Base-by-base conservation (phyloP, 2,888 invertebrate species). In the Hydroisotoma schaefferi region DNA sequence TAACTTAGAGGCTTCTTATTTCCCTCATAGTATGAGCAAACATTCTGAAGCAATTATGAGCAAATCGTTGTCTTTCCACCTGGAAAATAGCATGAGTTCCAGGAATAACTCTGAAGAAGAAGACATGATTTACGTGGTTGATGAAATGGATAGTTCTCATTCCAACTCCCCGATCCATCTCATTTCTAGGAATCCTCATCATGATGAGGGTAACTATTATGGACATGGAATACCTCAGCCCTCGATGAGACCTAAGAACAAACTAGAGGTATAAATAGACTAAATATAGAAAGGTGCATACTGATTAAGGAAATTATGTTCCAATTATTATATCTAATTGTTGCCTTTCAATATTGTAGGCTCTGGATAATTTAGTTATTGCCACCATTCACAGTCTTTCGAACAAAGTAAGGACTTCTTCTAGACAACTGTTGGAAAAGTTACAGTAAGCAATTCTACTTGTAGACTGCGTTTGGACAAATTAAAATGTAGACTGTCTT, bases 381-480 rank as follows among this genome's bases (percentile, higher is more conserved):
- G 78, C 80, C 22, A 80, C 81, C 22, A 79, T 81, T 56, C 78
- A 79, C 73, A 80, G 80, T 61, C 74, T 81, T 59, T 80, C 81
- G 25, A 75, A 76, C 57, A 81, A 81, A 74, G 75, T 81, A 46
- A 75, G 79, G 65, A 76, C 76, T 2, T 75, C 77, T 55, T 78
- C 79, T 2, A 77, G 79, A 61, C 76, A 75, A 49, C 75, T 80
- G n/a, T 73, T 81, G 59, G 75, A 77, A 68, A 79, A 79, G 74
- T 75, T 81, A 58, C 78, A 78, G 80, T 80, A 73, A 71, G 76
- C 52, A 51, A 8, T 1, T 23, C 23, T 20, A 47, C 33, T 57
- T 57, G 43, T 22, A 43, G 1, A 43, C 15, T 54, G 15, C 27
- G 10, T 8, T n/a, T n/a, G n/a, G n/a, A n/a, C n/a, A n/a, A n/a